Base-by-base conservation (phyloP, 2,113 vertebrate species). In the Gila orcuttii region DNA sequence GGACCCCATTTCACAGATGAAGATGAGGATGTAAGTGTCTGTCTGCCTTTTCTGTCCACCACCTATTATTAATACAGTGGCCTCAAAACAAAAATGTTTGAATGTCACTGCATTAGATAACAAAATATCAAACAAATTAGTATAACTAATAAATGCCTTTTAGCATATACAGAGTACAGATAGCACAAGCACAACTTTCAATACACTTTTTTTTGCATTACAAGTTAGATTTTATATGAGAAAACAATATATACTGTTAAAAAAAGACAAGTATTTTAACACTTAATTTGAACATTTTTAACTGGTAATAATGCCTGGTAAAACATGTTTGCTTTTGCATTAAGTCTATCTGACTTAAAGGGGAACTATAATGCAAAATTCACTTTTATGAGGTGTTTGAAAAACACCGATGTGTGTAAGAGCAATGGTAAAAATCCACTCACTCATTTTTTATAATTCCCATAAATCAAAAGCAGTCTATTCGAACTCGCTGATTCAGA, bases 21-120 rank as follows among this genome's bases (percentile, higher is more conserved):
- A 4, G 95, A 96, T 82, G 93, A 95, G 86, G 95, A 95, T 71
- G 95, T 96, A 87, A 95, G 95, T 91, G 64, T 42, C 7, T 69
- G 3, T 45, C 28, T 25, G 23, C 2, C 17, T 36, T 59, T 68
- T 74, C 3, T 25, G 4, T 64, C 25, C 39, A 50, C 25, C 33
- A 9, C 50, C 17, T 69, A 25, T 52, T 19, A 79, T 19, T 45
- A 9, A 15, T 69, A 69, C 66, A 36, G 17, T 36, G 66, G 31
- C 66, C 31, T 36, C 15, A 39, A 69, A 39, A 21, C 8, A 52
- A 5, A 50, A 50, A 21, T 8, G 6, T 57, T 8, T 21, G 55
- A 57, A 57, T 57, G 55, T 57, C 55, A 57, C 55, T 57, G 6
- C 55, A 57, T 57, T 57, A 57, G 19, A 57, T 55, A 55, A 55